phyloP scores from a whole-genome alignment of 2,888 invertebrate genomes.

The Drosophila dives region DNA sequence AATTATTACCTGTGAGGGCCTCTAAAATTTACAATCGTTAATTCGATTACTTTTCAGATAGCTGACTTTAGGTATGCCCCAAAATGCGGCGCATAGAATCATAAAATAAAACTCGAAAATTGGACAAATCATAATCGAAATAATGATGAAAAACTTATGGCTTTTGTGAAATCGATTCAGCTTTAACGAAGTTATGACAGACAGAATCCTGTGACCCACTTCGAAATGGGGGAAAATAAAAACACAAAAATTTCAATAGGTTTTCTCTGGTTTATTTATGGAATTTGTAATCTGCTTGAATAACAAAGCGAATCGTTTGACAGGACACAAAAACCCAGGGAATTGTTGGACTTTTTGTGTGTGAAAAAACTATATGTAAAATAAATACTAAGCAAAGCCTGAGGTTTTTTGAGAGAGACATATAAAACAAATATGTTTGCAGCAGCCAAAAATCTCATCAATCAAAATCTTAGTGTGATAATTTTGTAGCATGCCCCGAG shows the following conservation, averaged over 20 bases:
- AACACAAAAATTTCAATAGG: not conserved
- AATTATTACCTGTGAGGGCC: not conserved
- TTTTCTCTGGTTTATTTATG: not conserved
- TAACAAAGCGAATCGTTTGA: not conserved
- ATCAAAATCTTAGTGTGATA: constrained; percentile 75
- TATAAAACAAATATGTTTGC: constrained; percentile 14
- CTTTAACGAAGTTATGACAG: not conserved
- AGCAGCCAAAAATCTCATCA: constrained; percentile 65
- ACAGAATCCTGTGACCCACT: not conserved
- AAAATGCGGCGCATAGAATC: not conserved
- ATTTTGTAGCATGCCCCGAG: constrained; percentile 67
- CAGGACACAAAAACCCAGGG: constrained; percentile 1
- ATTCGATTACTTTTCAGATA: constrained; percentile 2
- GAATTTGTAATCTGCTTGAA: not conserved
- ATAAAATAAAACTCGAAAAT: not conserved
- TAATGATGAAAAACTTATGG: not conserved
- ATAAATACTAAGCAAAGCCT: constrained; percentile 69
- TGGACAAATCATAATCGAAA: not conserved
- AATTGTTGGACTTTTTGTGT: not conserved
- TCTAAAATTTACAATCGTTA: constrained; percentile 1
- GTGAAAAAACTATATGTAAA: constrained; percentile 15
- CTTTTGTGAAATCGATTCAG: not conserved
- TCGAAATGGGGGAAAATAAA: not conserved
- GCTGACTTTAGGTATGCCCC: not conserved
- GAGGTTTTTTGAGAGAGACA: constrained; percentile 49